Conservation (phyloP, 2,797 vertebrate species). For the Carapus acus region DNA sequence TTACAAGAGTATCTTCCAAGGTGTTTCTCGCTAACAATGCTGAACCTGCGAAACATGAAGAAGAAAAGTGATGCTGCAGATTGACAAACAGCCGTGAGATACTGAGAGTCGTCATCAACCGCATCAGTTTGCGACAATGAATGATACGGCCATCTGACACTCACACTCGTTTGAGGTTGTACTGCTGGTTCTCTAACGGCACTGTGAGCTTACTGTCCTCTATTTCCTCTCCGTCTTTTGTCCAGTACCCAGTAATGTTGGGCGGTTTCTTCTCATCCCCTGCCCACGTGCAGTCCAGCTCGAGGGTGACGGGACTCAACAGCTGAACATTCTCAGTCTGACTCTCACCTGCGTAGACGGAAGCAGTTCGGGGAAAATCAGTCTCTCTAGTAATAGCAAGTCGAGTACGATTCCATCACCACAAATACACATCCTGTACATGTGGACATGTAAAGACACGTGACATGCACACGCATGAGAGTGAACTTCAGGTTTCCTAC, state of each 20-base stretch:
- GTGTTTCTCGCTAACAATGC: constrained; percentile 43
- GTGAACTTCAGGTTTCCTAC: too few relatives aligned
- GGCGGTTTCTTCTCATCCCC: constrained; percentile 27
- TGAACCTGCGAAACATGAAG: constrained; percentile 59
- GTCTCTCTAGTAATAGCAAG: background rate
- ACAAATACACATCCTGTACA: too few relatives aligned
- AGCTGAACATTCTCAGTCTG: constrained; percentile 53
- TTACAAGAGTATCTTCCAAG: constrained; percentile 69
- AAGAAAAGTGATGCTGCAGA: background rate
- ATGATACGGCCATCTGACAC: constrained; percentile 22
- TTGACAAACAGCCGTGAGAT: too few relatives aligned
- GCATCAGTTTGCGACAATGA: too few relatives aligned
- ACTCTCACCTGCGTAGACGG: constrained; percentile 48
- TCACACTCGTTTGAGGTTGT: constrained; percentile 57
- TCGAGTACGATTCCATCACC: too few relatives aligned
- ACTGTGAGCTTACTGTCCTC: constrained; percentile 41
- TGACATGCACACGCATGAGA: too few relatives aligned
- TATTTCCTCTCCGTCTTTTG: constrained; percentile 62
- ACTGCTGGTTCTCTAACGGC: constrained; percentile 48
- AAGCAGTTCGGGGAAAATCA: background rate
- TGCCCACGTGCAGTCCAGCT: constrained; percentile 72
- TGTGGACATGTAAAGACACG: too few relatives aligned
- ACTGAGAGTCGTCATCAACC: too few relatives aligned
- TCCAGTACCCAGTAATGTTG: constrained; percentile 75
- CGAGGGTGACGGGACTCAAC: constrained; percentile 50